phyloP scores from a whole-genome alignment of 2,113 vertebrate species.

The Chaetops frenatus region DNA sequence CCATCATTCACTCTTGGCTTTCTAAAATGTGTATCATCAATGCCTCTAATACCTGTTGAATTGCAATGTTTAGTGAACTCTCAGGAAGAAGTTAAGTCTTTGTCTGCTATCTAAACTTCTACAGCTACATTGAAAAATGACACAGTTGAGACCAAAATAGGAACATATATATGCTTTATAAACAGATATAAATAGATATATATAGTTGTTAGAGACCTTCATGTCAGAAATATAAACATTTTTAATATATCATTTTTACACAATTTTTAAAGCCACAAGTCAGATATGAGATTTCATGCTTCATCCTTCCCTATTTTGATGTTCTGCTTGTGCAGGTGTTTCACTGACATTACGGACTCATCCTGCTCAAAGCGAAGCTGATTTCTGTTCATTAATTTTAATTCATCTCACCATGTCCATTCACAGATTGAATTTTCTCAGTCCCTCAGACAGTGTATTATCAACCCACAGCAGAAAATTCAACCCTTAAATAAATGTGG shows the following conservation, averaged over 20 bases:
- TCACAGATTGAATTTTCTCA: background rate
- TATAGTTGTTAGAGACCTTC: background rate
- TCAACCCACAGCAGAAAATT: conserved; percentile 2
- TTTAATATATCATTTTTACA: background rate
- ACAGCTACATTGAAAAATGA: background rate
- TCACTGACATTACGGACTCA: background rate
- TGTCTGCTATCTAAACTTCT: background rate
- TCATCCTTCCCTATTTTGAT: background rate
- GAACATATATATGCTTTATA: background rate
- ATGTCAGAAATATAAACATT: background rate
- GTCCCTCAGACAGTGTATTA: background rate
- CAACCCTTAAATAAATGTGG: conserved; percentile 21
- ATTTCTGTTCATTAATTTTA: background rate
- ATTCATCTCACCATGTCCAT: background rate
- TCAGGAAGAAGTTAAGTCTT: background rate
- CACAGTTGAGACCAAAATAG: background rate
- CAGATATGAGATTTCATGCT: background rate
- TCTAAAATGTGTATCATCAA: background rate
- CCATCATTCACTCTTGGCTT: background rate
- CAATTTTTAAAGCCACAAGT: background rate
- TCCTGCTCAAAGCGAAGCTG: background rate
- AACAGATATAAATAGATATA: background rate
- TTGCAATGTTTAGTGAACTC: background rate
- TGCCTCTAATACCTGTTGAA: background rate
- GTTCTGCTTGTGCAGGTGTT: background rate